Base-by-base conservation (phyloP, 2,797 vertebrate species). In the Synaphobranchus kaupii region DNA sequence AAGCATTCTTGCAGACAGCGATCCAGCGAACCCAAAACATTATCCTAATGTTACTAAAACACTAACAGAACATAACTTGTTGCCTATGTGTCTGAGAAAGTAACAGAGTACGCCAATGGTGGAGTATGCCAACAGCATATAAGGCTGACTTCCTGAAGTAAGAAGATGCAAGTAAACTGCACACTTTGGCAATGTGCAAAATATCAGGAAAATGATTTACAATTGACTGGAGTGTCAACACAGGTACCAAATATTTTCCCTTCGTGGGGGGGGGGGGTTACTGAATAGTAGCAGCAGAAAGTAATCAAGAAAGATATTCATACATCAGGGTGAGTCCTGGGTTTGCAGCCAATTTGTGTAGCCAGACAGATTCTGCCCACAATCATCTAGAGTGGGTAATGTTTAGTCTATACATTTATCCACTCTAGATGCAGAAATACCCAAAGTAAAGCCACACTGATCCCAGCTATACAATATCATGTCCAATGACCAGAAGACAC, bases 291-390 rank as follows among this genome's bases (percentile, higher is more conserved):
- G 82, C 82, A 54, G 82, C 52, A 56, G 50, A 73, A 90, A 50
- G 90, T 60, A 93, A 48, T 85, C 87, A 90, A 88, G 89, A 71
- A 92, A 90, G 10, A 81, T 50, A 48, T 20, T n/a, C 22, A n/a
- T 17, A 50, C 8, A n/a, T 44, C 63, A 25, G 25, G 8, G 4
- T 1, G 15, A 22, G 68, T 34, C 28, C 68, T 71, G 68, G 28
- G 68, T 71, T 76, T 76, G 13, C 73, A 44, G n/a, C 68, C 28
- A 44, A 76, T 13, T 44, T 5, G 73, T 76, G 73, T 15, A 76
- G 31, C 73, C 34, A 71, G n/a, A 34, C 20, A 76, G 15, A 76
- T 76, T 44, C 31, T 76, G 73, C 31, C 73, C 68, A 34, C 3
- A 76, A 39, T 76, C 39, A 58, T 58, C 3, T 17, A 20, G 56